These are phyloP conservation scores for Oreochromis spilurus DNA, from an alignment of 2,113 vertebrate species.

Conservation along the genomic window DNA sequence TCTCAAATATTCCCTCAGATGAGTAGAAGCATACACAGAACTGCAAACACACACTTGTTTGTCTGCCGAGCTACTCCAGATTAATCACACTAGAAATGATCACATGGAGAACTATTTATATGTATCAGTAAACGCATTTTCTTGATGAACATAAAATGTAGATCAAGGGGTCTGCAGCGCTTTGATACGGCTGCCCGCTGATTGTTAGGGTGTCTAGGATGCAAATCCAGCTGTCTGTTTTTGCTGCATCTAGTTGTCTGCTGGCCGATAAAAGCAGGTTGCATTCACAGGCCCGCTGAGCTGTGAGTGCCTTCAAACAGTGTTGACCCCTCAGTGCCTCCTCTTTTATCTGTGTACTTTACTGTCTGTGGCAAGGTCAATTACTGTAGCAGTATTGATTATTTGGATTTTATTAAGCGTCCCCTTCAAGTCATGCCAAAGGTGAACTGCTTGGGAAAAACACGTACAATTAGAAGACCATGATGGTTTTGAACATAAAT, in stretches of 20 bases:
- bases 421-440: not conserved
- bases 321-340: conserved; percentile 25
- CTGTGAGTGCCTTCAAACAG: conserved; percentile 46
- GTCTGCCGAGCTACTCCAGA: conserved; percentile 1
- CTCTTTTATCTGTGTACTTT: conserved; percentile 39
- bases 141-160: conserved; percentile 33
- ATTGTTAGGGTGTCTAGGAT: conserved; percentile 54
- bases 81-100: conserved; percentile 18
- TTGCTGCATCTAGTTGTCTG: conserved; percentile 12
- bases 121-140: conserved; percentile 36
- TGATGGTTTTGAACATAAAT: not conserved
- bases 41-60: not conserved
- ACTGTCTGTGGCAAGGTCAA: conserved; percentile 38
- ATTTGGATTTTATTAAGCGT: conserved; percentile 16
- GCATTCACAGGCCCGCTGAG: conserved; percentile 27
- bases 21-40: conserved; percentile 19
- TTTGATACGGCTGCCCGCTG: conserved; percentile 52
- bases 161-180: conserved; percentile 47
- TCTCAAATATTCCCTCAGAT: conserved; percentile 61
- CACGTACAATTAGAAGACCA: not conserved
- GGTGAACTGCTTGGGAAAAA: not conserved
- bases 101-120: conserved; percentile 19
- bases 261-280: conserved; percentile 48
- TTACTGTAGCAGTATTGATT: conserved; percentile 5
- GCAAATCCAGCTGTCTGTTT: conserved; percentile 48